phyloP scores from a whole-genome alignment of 1,140 invertebrate species.

The Hetaerina americana region DNA sequence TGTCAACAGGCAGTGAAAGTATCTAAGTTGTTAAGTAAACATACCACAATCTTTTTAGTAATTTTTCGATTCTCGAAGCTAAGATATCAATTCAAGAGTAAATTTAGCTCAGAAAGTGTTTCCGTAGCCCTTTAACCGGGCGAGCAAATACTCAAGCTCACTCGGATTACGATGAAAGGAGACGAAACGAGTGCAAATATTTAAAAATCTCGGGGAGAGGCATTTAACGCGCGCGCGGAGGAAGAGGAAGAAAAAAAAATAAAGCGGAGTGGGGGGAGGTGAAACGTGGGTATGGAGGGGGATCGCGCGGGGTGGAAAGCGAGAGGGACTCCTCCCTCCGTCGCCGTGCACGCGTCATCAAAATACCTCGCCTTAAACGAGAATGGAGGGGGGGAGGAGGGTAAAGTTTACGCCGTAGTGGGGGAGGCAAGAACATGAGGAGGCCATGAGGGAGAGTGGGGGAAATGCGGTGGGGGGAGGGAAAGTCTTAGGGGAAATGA shows the following conservation, averaged over 20 bases:
- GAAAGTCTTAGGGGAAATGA: no score
- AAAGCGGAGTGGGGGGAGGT: neutral
- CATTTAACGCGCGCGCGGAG: neutral
- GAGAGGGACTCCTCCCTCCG: no score
- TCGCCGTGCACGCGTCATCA: neutral
- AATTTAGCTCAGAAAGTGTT: no score
- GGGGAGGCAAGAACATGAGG: neutral
- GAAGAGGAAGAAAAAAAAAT: neutral
- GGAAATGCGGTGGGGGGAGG: neutral
- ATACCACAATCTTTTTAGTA: no score
- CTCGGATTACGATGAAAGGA: neutral
- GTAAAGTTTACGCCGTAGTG: neutral
- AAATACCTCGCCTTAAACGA: neutral
- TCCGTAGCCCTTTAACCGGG: no score
- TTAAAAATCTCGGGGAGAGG: neutral
- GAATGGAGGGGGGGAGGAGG: neutral
- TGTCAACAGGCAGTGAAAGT: no score
- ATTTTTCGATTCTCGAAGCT: no score
- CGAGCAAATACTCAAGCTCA: no score
- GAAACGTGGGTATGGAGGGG: no score
- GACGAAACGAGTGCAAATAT: neutral
- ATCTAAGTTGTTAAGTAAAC: no score
- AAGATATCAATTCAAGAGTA: no score
- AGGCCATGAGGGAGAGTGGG: neutral
- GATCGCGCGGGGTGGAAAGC: no score